Percentiles rank a stretch among this genome's conserved stretches.
Evolutionary conservation across 2,888 invertebrate species (phyloP).

Genomic region (Thera britannica): DNA sequence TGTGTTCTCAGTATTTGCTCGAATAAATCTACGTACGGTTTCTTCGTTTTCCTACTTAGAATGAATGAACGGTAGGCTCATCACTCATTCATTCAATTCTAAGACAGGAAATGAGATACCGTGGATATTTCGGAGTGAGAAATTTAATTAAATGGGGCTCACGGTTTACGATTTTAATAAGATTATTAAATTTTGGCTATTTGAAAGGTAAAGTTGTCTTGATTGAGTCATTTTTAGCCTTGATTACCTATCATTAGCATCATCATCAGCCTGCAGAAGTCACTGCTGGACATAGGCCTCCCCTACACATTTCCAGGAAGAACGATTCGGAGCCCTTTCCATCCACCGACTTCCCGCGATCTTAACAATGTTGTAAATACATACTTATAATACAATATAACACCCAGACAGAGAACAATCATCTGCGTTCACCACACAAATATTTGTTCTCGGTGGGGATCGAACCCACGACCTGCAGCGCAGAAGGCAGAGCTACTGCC

Average conservation of each 20-base stretch:
- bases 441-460: too few relatives aligned
- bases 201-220: not conserved
- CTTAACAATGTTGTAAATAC: too few relatives aligned
- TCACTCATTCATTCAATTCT: conserved; percentile 16
- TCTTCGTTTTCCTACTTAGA: conserved; percentile 2
- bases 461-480: too few relatives aligned
- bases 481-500: too few relatives aligned
- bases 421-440: too few relatives aligned
- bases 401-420: too few relatives aligned
- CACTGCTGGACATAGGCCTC: too few relatives aligned
- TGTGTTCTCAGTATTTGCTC: conserved; percentile 16
- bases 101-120: not conserved
- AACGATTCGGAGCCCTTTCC: too few relatives aligned
- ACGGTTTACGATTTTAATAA: not conserved
- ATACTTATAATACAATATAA: too few relatives aligned
- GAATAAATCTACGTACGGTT: conserved; percentile 23
- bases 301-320: too few relatives aligned
- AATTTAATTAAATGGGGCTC: not conserved
- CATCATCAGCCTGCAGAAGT: too few relatives aligned
- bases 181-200: not conserved
- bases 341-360: too few relatives aligned
- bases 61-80: conserved; percentile 12
- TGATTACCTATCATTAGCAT: not conserved
- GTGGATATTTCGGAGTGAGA: not conserved
- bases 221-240: not conserved